phyloP scores from a whole-genome alignment of 1,140 invertebrate species.

The Heliothis virescens region DNA sequence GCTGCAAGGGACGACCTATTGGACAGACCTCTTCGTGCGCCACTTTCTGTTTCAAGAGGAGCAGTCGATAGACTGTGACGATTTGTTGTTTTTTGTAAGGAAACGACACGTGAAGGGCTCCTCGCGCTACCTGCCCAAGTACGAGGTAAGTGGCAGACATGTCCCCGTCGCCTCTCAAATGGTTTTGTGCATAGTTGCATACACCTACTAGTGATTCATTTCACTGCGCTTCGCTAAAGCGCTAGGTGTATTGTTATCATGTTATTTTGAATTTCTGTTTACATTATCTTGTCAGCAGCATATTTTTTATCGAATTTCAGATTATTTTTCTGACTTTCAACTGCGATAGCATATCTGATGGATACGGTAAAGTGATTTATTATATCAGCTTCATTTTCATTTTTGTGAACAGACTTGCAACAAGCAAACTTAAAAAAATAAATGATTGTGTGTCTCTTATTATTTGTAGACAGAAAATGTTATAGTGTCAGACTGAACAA shows the following conservation, averaged over 20 bases:
- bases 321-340: too few species aligned
- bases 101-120: constrained; percentile 96
- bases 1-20: constrained; percentile 96
- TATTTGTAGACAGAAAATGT: too few species aligned
- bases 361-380: not conserved
- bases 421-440: too few species aligned
- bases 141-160: constrained; percentile 88
- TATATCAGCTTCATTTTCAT: not conserved
- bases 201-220: not conserved
- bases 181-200: too few species aligned
- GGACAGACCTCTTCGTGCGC: constrained; percentile 97
- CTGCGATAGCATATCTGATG: too few species aligned
- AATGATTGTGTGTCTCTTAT: too few species aligned
- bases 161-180: not conserved
- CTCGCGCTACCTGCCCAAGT: constrained; percentile 94
- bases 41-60: constrained; percentile 96
- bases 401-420: not conserved
- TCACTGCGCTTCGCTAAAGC: not conserved
- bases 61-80: constrained; percentile 95
- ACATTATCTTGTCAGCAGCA: too few species aligned
- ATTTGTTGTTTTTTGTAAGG: constrained; percentile 97
- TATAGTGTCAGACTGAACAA: too few species aligned
- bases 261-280: not conserved
- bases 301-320: too few species aligned
- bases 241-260: not conserved